Base-by-base conservation (phyloP, 2,888 invertebrate genomes). In the Ceramica pisi region DNA sequence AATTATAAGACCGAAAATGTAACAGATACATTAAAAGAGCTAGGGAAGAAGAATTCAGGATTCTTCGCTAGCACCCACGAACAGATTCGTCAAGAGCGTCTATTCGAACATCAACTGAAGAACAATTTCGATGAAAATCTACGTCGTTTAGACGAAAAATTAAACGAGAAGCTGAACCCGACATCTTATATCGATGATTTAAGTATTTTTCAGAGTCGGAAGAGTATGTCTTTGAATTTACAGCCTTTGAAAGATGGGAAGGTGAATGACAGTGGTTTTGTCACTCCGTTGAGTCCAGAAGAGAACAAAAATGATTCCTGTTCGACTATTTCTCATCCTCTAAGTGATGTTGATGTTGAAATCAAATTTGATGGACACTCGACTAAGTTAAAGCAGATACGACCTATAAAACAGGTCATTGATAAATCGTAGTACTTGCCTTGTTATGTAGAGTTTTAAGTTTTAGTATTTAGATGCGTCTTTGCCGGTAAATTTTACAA, bases 301-400 rank as follows among this genome's bases (percentile, higher is more conserved):
- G 96, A 94, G 8, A 14, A 94, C 86, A 64, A 94, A 74, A 92
- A 93, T 6, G 96, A 96, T 19, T 89, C 88, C 0, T 91, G 91
- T 48, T 96, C 96, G 0, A 90, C 93, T 0, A 88, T 95, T 1
- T 96, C 97, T 62, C 98, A 98, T 93, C 98, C 98, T 0, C 88
- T 98, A 6, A 98, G 98, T 81, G 97, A 97, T 86, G 97, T 97
- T 72, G 98, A 98, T 88, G 98, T 98, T 0, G 97, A 97, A 87
- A 98, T 98, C 59, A 97, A 97, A 78, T 98, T 97, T 88, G 98
- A 98, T 85, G 98, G 98, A 9, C 95, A 95, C 21, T 98, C 98
- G 1, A 98, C 98, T 0, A 98, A 98, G 89, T 92, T 98, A 74
- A 98, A 98, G 89, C 97, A 97, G 66, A 97, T 98, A 38, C 96